Base-by-base conservation (phyloP, 2,888 invertebrate genomes). In the Tetrapedia diversipes region DNA sequence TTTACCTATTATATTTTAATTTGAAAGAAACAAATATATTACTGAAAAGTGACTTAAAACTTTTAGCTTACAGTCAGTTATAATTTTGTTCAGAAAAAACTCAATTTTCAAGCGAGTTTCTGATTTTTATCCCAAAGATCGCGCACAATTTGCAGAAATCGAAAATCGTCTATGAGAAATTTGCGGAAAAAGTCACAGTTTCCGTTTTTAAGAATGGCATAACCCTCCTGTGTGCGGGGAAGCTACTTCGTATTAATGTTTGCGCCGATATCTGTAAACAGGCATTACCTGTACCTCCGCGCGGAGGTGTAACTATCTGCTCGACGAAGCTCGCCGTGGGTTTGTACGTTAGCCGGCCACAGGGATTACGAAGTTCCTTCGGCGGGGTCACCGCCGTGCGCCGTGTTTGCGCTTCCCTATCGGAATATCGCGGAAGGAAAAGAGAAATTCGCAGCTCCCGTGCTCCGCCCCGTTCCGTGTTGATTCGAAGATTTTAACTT, bases 211-310 rank as follows among this genome's bases (percentile, higher is more conserved):
- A 90, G 90, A 90, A 90, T 90, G 90, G 89, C 88, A 87, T 91
- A 91, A 91, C 90, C 91, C 90, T 84, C 86, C 82, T 79, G 87
- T 87, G 88, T 85, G 89, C 89, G 86, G 82, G 74, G 80, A 79
- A 78, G 71, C 80, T 72, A 77, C 80, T 87, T 88, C 85, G 87
- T 91, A 91, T 91, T 91, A 91, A 91, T 91, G 91, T 91, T 91
- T 91, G 89, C 89, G 77, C 83, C 90, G 88, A 89, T 90, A 90
- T 91, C 90, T 89, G 90, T 90, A 90, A 91, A 90, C 89, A 90
- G 90, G 87, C 87, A 86, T 86, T 88, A 88, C 87, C 86, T 82
- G 84, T 85, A 88, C 80, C 87, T 86, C 83, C 74, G 82, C 64
- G 66, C 75, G 75, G 71, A 81, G 78, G 81, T 85, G 86, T 87